Evolutionary conservation across 2,888 invertebrate genomes (phyloP).

Genomic region (Chloroclysta siterata): DNA sequence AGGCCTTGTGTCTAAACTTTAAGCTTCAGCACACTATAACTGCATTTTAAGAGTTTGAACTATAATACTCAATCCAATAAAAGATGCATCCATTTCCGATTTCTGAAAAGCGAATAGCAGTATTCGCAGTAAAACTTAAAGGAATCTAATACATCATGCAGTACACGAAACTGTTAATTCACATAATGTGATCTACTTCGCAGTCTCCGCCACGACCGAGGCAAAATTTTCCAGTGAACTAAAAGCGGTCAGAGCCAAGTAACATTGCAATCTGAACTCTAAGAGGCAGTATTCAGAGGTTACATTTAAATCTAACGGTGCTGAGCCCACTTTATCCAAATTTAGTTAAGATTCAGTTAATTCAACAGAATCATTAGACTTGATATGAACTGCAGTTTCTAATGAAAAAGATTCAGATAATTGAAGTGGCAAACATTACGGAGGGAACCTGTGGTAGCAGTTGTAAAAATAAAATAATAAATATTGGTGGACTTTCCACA

Average conservation of each 20-base stretch:
- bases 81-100: conserved; percentile 4
- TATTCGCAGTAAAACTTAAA: conserved; percentile 25
- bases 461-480: too few species aligned
- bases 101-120: conserved; percentile 4
- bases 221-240: conserved; percentile 31
- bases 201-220: conserved; percentile 26
- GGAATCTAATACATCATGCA: conserved; percentile 28
- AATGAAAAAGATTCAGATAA: conserved; percentile 7
- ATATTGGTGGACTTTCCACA: too few species aligned
- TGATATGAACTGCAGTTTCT: conserved; percentile 36
- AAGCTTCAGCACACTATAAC: too few species aligned
- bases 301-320: conserved; percentile 26
- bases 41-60: too few species aligned
- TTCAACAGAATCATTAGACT: conserved; percentile 35
- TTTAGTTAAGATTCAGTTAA: conserved; percentile 34
- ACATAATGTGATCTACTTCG: conserved; percentile 38
- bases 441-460: too few species aligned
- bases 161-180: conserved; percentile 31
- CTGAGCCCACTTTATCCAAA: conserved; percentile 20
- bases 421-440: too few species aligned
- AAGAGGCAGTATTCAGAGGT: conserved; percentile 11
- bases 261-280: conserved; percentile 26
- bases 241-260: conserved; percentile 23
- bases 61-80: too few species aligned
- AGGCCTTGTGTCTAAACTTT: too few species aligned